Evolutionary conservation across 2,113 vertebrate genomes (phyloP).

Genomic region (Glaucomys volans): DNA sequence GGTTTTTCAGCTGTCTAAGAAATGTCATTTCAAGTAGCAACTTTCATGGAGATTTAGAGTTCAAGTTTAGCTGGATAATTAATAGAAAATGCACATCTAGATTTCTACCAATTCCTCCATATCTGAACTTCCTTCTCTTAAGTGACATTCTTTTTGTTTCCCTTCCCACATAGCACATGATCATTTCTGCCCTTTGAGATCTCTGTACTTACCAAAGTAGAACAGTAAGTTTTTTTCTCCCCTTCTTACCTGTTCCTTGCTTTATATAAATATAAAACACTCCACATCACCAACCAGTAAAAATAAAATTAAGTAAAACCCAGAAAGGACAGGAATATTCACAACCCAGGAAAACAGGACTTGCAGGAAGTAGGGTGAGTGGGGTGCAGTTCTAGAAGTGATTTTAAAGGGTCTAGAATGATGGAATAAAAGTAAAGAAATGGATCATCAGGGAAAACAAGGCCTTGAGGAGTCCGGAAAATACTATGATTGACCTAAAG

Average conservation of each 20-base stretch:
- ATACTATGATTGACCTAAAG: not conserved
- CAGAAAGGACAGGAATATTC: not conserved
- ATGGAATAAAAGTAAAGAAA: not conserved
- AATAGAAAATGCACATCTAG: not conserved
- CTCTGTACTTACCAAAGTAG: not conserved
- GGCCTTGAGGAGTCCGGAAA: not conserved
- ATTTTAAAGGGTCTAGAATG: not conserved
- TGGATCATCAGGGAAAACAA: not conserved
- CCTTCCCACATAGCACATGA: accelerated
- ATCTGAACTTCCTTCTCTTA: not conserved
- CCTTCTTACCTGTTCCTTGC: not conserved
- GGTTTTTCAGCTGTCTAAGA: not conserved
- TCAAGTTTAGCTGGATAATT: not conserved
- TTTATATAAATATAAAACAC: not conserved
- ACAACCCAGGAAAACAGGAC: not conserved
- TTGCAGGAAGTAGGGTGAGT: not conserved
- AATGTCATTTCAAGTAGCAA: not conserved
- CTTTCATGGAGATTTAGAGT: not conserved
- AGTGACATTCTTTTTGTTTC: not conserved
- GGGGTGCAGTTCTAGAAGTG: not conserved
- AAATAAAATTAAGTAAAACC: not conserved
- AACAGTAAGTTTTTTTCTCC: not conserved
- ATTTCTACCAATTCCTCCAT: not conserved
- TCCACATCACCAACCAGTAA: not conserved
- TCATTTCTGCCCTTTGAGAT: not conserved